phyloP scores from a whole-genome alignment of 2,797 vertebrate genomes.

The Ctenosaura bakeri region DNA sequence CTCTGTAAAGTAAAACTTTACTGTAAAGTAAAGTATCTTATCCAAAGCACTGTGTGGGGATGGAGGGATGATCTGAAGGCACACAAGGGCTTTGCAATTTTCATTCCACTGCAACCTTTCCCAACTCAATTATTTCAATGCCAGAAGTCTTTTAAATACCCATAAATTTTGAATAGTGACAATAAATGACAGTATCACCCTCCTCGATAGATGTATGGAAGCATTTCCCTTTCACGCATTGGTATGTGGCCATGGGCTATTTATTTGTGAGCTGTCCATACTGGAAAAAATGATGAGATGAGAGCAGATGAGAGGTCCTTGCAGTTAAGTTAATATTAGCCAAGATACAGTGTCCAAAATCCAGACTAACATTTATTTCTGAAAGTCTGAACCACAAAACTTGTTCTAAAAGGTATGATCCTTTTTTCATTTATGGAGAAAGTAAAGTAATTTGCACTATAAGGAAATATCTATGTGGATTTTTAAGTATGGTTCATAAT shows the following conservation, averaged over 20 bases:
- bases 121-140: not conserved
- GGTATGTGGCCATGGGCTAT: not conserved
- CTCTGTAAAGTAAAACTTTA: too few species aligned
- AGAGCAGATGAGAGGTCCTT: not conserved
- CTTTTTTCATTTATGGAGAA: not conserved
- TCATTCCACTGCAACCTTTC: not conserved
- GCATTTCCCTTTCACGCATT: not conserved
- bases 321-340: not conserved
- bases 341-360: not conserved
- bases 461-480: not conserved
- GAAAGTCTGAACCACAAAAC: not conserved
- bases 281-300: not conserved
- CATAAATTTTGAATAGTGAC: not conserved
- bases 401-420: not conserved
- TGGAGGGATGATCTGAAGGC: not conserved
- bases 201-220: not conserved
- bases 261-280: not conserved
- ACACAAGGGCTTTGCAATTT: not conserved
- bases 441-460: not conserved
- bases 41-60: too few species aligned
- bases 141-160: not conserved
- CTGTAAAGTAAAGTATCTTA: too few species aligned
- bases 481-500: not conserved
- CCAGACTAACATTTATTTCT: not conserved
- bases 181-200: not conserved